phyloP scores from a whole-genome alignment of 2,113 vertebrate species.

The Rhinolophus sinicus region DNA sequence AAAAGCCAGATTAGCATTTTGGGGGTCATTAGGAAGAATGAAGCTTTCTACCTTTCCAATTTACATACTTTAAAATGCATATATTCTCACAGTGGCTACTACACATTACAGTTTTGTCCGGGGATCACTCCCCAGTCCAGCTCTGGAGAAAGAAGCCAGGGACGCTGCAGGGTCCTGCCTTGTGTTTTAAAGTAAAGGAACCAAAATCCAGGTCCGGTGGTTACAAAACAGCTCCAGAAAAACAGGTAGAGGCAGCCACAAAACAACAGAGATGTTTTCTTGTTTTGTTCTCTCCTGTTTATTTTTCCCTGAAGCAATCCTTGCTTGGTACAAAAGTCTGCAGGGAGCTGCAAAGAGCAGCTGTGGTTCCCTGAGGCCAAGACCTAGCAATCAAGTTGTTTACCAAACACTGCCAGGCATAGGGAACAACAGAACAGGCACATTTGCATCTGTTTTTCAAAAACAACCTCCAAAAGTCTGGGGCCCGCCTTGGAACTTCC shows the following conservation, averaged over 20 bases:
- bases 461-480: constrained; percentile 60
- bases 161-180: neutral
- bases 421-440: constrained; percentile 70
- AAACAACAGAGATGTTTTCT: constrained; percentile 76
- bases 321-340: constrained; percentile 71
- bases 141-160: constrained; percentile 58
- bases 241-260: constrained; percentile 79
- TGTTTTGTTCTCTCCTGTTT: constrained; percentile 82
- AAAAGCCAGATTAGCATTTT: constrained; percentile 84
- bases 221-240: constrained; percentile 73
- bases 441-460: constrained; percentile 71
- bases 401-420: constrained; percentile 82
- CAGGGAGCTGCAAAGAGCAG: constrained; percentile 81
- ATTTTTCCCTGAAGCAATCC: constrained; percentile 81
- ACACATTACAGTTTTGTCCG: neutral
- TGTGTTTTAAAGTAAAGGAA: constrained; percentile 54
- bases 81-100: constrained; percentile 69
- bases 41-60: constrained; percentile 80
- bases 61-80: constrained; percentile 84
- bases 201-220: constrained; percentile 55
- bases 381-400: constrained; percentile 83
- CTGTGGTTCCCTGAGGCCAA: constrained; percentile 82
- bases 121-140: constrained; percentile 67
- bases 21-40: constrained; percentile 83
- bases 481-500: constrained; percentile 7